Conservation (phyloP, 2,888 invertebrate species). For the Heterodera filipjevi region DNA sequence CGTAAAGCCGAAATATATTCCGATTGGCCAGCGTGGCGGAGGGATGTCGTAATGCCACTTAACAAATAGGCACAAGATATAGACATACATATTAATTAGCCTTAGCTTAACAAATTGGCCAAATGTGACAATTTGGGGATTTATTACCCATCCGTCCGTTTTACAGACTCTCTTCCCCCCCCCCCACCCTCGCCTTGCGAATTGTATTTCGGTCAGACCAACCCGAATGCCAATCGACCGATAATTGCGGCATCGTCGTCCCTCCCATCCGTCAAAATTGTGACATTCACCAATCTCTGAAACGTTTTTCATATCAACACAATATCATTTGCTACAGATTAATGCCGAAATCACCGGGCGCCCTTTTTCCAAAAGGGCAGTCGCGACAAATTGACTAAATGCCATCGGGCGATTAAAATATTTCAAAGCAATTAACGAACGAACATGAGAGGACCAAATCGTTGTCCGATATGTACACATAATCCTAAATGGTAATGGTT, state of each 20-base stretch:
- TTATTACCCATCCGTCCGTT: no score
- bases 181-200: no score
- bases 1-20: not conserved
- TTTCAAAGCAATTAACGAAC: not conserved
- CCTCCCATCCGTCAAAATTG: conserved; percentile 31
- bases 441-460: conserved; percentile 24
- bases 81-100: no score
- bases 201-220: no score
- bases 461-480: conserved; percentile 42
- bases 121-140: no score
- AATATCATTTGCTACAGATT: no score
- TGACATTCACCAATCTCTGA: no score
- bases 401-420: not conserved
- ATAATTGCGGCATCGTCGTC: conserved; percentile 42
- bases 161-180: no score
- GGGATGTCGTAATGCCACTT: conserved; percentile 1
- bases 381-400: conserved; percentile 20
- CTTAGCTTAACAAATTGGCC: not conserved
- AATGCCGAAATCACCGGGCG: no score
- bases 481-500: conserved; percentile 31
- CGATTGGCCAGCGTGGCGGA: not conserved
- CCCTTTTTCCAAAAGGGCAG: conserved; percentile 38
- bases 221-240: conserved; percentile 39
- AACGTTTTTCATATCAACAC: no score
- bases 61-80: not conserved